These are phyloP conservation scores for Xestia rhomboidea DNA, from an alignment of 2,888 invertebrate genomes.

Conservation along the genomic window DNA sequence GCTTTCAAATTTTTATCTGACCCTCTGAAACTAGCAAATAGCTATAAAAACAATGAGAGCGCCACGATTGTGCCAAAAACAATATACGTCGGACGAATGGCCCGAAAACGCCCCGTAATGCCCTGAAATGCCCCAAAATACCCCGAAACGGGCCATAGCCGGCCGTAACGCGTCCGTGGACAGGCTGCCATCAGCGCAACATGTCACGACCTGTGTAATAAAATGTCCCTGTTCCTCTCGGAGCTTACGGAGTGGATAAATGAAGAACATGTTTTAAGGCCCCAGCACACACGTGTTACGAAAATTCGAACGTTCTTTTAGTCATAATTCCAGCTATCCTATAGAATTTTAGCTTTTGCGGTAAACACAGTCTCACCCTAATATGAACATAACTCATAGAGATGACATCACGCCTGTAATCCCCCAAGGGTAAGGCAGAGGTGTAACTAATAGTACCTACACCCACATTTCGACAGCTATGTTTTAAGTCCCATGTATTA, in stretches of 20 bases:
- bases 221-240: constrained; percentile 63
- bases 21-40: constrained; percentile 64
- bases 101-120: constrained; percentile 69
- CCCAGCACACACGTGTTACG: too few species aligned
- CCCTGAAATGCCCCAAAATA: constrained; percentile 66
- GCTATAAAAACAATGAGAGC: constrained; percentile 71
- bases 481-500: too few species aligned
- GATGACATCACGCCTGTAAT: too few species aligned
- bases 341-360: neutral
- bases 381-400: too few species aligned
- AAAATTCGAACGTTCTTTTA: neutral
- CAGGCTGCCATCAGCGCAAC: constrained; percentile 72
- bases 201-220: constrained; percentile 75
- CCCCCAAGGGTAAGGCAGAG: too few species aligned
- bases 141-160: constrained; percentile 64
- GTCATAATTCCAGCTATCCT: neutral
- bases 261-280: constrained; percentile 12
- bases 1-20: constrained; percentile 61
- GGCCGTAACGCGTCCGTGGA: constrained; percentile 67
- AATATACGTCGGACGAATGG: constrained; percentile 72
- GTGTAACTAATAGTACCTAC: too few species aligned
- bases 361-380: neutral
- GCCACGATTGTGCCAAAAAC: constrained; percentile 71
- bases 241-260: constrained; percentile 25
- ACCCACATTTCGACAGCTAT: too few species aligned